Percentiles rank a stretch among this genome's conserved stretches.
Conservation (phyloP, 2,888 invertebrate species). For the Meteorus colon region DNA sequence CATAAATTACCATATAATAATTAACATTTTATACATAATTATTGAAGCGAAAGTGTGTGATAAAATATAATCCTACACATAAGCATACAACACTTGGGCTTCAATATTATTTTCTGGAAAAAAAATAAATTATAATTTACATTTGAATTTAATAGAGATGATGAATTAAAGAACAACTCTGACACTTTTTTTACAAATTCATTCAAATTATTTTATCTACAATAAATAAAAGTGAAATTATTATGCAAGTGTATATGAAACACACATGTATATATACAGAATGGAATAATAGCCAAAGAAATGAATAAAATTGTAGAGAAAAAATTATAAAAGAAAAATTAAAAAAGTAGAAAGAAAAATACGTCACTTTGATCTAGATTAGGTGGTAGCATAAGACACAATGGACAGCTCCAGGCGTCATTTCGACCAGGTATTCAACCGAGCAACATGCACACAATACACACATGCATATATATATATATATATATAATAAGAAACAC, state of each 20-base stretch:
- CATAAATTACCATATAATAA: constrained; percentile 4
- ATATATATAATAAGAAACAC: constrained; percentile 15
- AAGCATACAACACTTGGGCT: background rate
- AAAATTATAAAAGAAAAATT: constrained; percentile 49
- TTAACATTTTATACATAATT: background rate
- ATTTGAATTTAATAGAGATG: background rate
- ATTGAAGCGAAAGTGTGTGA: background rate
- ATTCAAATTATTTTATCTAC: too few species aligned
- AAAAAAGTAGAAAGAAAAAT: constrained; percentile 50
- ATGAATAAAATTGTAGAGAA: background rate
- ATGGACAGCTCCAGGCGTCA: constrained; percentile 62
- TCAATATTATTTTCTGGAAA: background rate
- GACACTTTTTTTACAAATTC: too few species aligned
- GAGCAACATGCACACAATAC: constrained; percentile 39
- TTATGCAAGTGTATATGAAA: constrained; percentile 53
- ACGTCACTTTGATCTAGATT: constrained; percentile 64
- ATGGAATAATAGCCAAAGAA: constrained; percentile 38
- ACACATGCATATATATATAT: background rate
- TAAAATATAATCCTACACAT: background rate
- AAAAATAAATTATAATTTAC: background rate
- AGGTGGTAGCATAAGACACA: constrained; percentile 56
- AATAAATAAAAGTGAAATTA: constrained; percentile 44
- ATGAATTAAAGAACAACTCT: too few species aligned
- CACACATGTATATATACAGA: constrained; percentile 46
- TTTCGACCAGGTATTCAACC: constrained; percentile 56